A percentile compares a stretch with the other conserved stretches of the same genome.
phyloP scores from a whole-genome alignment of 2,113 vertebrate species.

The Heterochromis multidens region DNA sequence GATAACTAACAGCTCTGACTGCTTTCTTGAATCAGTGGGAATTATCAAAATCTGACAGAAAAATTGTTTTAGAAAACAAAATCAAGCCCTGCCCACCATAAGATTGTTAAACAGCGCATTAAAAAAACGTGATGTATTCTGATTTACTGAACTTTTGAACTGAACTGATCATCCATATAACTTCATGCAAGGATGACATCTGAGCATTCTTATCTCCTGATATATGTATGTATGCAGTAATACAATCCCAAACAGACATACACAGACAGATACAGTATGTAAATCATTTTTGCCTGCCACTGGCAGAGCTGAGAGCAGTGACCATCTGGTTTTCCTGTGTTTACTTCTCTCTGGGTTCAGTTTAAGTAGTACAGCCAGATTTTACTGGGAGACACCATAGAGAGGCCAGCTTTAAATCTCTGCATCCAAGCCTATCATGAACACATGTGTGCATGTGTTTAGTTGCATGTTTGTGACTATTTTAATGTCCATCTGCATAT shows the following conservation, averaged over 20 bases:
- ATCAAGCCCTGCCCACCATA: not conserved
- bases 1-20: not conserved
- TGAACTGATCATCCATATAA: not conserved
- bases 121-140: not conserved
- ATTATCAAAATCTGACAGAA: not conserved
- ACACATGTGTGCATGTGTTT: not conserved
- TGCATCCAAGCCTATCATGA: slow-evolving; percentile 13
- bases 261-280: not conserved
- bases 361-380: slow-evolving; percentile 43
- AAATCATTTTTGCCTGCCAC: slow-evolving; percentile 31
- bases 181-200: not conserved
- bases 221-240: not conserved
- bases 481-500: not conserved
- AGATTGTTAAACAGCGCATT: not conserved
- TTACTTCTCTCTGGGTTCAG: slow-evolving; percentile 49
- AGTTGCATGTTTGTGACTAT: not conserved
- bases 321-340: slow-evolving; percentile 64
- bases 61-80: not conserved
- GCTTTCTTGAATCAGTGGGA: not conserved
- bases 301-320: slow-evolving; percentile 25
- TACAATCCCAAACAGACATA: not conserved
- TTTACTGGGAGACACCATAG: slow-evolving; percentile 38
- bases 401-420: slow-evolving; percentile 33
- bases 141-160: not conserved
- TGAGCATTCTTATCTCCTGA: not conserved